Conservation (phyloP, 2,113 vertebrate genomes). For the Catharus bicknelli region DNA sequence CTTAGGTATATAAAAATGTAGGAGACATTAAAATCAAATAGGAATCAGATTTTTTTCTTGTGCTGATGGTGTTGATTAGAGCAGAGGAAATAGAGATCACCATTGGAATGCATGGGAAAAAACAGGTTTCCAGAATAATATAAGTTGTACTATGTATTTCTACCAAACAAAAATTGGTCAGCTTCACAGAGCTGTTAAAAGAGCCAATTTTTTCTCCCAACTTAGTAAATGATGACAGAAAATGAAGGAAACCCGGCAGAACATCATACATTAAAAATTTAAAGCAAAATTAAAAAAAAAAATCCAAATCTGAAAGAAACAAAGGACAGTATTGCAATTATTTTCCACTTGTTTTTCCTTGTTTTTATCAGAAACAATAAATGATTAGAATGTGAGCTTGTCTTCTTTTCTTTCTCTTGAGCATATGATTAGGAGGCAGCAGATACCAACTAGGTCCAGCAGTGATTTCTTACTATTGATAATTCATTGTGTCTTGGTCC, state of each 20-base stretch:
- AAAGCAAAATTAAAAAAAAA: background rate
- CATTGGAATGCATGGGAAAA: constrained; percentile 62
- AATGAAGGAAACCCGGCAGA: background rate
- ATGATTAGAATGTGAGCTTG: background rate
- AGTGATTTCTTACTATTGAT: background rate
- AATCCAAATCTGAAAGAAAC: background rate
- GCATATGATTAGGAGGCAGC: background rate
- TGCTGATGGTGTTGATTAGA: constrained; percentile 59
- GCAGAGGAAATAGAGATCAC: constrained; percentile 53
- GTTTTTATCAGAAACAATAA: background rate
- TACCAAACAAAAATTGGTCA: background rate
- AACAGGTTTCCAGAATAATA: background rate
- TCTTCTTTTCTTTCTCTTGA: background rate
- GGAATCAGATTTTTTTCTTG: constrained; percentile 20
- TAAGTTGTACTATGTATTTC: background rate
- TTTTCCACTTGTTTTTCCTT: background rate
- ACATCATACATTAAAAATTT: background rate
- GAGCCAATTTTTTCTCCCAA: background rate
- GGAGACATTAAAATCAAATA: constrained; percentile 23
- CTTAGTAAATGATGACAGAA: background rate
- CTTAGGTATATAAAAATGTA: constrained; percentile 16
- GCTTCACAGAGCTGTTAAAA: background rate
- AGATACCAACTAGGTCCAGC: background rate
- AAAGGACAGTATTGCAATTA: background rate
- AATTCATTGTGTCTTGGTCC: background rate